These are phyloP conservation scores for Axis porcinus DNA, from an alignment of 2,113 vertebrate species.

Conservation along the genomic window DNA sequence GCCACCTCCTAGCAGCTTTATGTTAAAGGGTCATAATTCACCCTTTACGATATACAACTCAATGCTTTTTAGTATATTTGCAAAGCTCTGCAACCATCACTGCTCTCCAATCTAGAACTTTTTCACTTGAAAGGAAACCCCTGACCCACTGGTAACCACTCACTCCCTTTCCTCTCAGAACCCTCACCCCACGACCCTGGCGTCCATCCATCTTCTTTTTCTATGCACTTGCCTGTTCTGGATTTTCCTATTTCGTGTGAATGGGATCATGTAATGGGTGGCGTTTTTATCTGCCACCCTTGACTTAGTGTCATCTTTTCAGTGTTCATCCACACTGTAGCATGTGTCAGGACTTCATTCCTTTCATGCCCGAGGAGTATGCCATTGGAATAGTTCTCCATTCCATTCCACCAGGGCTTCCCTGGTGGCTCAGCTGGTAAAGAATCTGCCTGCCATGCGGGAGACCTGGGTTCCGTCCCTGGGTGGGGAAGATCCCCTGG, in stretches of 20 bases:
- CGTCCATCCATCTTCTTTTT: background rate
- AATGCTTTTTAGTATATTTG: no score
- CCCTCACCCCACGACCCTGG: accelerated
- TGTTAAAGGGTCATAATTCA: background rate
- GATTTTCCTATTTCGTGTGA: accelerated
- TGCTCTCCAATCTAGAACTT: background rate
- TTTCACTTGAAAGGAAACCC: background rate
- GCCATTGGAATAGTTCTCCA: background rate
- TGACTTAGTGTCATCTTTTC: background rate
- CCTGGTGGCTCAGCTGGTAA: background rate
- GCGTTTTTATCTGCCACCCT: accelerated
- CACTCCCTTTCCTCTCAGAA: background rate
- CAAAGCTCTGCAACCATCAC: background rate
- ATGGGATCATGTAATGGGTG: accelerated
- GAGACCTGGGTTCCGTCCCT: background rate
- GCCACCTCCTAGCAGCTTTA: background rate
- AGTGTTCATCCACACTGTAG: accelerated
- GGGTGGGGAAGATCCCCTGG: background rate
- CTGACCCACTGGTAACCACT: no score
- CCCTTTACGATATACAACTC: background rate
- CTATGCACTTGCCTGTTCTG: accelerated
- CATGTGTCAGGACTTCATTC: accelerated
- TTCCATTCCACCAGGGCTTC: background rate
- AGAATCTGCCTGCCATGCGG: background rate
- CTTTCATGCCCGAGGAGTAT: accelerated